phyloP scores from a whole-genome alignment of 2,888 invertebrate species.

The Drosophila diplacantha region DNA sequence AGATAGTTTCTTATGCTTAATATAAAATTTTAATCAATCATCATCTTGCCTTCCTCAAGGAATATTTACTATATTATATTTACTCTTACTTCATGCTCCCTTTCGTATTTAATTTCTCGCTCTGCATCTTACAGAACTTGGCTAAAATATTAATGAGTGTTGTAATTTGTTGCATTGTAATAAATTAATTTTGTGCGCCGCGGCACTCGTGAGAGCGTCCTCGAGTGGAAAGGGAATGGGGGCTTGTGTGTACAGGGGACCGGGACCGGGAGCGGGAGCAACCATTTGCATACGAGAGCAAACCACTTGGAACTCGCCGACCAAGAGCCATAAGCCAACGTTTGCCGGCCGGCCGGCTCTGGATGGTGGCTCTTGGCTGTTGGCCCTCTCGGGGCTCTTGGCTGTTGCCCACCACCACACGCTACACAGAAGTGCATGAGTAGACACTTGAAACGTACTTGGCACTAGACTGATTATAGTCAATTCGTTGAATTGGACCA shows the following conservation, averaged over 20 bases:
- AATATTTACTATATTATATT: background rate
- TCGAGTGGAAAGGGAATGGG: slow-evolving; percentile 16
- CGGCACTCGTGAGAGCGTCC: slow-evolving; percentile 46
- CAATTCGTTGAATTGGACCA: slow-evolving; percentile 73
- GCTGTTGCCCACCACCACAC: slow-evolving; percentile 31
- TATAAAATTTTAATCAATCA: too few species aligned
- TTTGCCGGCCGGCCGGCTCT: slow-evolving; percentile 23
- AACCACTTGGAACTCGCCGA: slow-evolving; percentile 67
- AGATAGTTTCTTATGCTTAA: too few species aligned
- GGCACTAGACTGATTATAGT: slow-evolving; percentile 73
- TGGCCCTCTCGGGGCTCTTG: slow-evolving; percentile 20
- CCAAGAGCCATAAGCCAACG: slow-evolving; percentile 26
- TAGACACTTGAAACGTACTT: slow-evolving; percentile 73
- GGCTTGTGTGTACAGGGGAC: slow-evolving; percentile 1
- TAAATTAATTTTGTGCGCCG: slow-evolving; percentile 70
- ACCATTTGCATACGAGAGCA: slow-evolving; percentile 62
- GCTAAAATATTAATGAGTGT: slow-evolving; percentile 73
- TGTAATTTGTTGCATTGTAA: slow-evolving; percentile 73
- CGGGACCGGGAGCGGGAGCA: slow-evolving; percentile 34
- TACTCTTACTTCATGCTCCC: background rate
- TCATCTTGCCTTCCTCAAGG: too few species aligned
- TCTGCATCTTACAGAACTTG: slow-evolving; percentile 49
- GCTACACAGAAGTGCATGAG: slow-evolving; percentile 65
- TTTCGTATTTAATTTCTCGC: background rate
- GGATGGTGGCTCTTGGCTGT: slow-evolving; percentile 15